These are phyloP conservation scores for Thinocorus orbignyianus DNA, from an alignment of 2,113 vertebrate species.

Conservation along the genomic window DNA sequence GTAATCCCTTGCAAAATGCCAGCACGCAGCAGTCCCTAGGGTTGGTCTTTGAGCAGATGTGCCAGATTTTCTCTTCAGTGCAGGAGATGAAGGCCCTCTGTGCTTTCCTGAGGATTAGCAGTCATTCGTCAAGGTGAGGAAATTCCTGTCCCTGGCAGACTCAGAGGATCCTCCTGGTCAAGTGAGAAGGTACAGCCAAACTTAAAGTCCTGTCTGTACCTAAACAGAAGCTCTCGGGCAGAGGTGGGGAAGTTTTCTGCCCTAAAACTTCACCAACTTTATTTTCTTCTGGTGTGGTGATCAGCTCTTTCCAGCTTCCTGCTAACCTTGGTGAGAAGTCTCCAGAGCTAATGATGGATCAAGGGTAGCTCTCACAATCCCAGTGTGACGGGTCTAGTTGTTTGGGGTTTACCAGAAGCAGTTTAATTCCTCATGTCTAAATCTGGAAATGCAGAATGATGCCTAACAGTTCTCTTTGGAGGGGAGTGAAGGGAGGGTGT, in stretches of 20 bases:
- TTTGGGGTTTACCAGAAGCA: background rate
- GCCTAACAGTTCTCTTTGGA: background rate
- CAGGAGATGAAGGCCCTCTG: background rate
- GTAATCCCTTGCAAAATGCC: background rate
- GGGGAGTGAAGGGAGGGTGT: background rate
- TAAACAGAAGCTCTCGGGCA: background rate
- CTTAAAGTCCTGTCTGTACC: background rate
- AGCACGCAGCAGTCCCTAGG: fast-evolving
- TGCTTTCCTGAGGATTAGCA: background rate
- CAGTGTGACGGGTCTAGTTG: fast-evolving
- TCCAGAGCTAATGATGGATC: background rate
- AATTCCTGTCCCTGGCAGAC: background rate
- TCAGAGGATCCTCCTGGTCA: background rate
- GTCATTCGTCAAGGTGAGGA: background rate
- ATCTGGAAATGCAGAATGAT: background rate
- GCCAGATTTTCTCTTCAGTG: background rate
- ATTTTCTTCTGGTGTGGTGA: background rate
- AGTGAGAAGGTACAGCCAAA: background rate
- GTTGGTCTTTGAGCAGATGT: background rate
- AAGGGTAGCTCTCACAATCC: background rate
- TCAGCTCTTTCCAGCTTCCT: background rate
- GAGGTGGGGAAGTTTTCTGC: background rate
- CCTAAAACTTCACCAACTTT: background rate
- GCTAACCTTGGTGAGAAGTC: background rate
- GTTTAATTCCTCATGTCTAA: background rate